These are phyloP conservation scores for Marcusenius ussheri DNA, from an alignment of 2,113 vertebrate genomes.

Conservation along the genomic window DNA sequence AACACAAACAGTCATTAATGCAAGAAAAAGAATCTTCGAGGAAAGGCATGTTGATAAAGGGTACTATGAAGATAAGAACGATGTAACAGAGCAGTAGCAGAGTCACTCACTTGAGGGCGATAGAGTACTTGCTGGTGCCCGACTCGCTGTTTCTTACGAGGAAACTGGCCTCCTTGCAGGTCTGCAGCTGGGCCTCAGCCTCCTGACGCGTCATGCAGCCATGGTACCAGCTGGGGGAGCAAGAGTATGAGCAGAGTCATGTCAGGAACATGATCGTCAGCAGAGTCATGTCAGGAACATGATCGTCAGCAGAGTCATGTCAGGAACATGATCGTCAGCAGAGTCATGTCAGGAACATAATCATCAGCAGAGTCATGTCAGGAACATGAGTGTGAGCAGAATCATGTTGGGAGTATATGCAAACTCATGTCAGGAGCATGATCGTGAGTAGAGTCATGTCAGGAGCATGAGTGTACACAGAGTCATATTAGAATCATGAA, in stretches of 20 bases:
- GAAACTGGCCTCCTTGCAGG: conserved; percentile 84
- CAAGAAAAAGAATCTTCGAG: conserved; percentile 62
- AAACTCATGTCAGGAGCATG: too few species aligned
- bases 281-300: neutral
- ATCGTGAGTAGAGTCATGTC: too few species aligned
- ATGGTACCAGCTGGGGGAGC: conserved; percentile 78
- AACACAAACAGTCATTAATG: conserved; percentile 39
- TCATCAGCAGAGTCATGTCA: neutral
- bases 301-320: too few species aligned
- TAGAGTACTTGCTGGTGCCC: conserved; percentile 89
- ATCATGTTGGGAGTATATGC: too few species aligned
- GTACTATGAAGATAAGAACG: conserved; percentile 54
- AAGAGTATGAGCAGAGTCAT: neutral
- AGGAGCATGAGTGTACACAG: neutral
- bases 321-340: too few species aligned
- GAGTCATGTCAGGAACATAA: too few species aligned
- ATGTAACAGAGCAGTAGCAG: conserved; percentile 61
- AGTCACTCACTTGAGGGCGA: conserved; percentile 83
- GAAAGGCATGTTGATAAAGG: neutral
- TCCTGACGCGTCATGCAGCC: conserved; percentile 82
- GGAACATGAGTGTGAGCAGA: neutral
- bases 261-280: neutral
- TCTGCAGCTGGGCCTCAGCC: conserved; percentile 82
- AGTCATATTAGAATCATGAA: neutral
- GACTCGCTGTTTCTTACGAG: conserved; percentile 90